Evolutionary conservation across 2,888 invertebrate species (phyloP).

Genomic region (Eudasyphora cyanicolor): DNA sequence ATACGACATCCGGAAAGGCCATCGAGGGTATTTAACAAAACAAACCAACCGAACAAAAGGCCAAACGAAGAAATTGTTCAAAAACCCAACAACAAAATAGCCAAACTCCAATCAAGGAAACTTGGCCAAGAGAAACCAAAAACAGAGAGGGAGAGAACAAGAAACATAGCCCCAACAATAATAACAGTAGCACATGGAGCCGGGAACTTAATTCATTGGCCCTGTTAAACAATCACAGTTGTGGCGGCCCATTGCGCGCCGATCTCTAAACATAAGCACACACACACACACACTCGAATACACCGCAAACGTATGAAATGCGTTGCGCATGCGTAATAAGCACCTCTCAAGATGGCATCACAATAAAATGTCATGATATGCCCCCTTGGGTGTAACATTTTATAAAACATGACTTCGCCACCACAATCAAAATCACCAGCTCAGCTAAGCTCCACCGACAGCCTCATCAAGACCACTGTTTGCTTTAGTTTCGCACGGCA

Average conservation of each 20-base stretch:
- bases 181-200: conserved; percentile 64
- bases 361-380: conserved; percentile 79
- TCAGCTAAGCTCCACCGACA: background rate
- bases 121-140: background rate
- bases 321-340: conserved; percentile 78
- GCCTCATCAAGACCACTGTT: conserved; percentile 43
- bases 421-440: conserved; percentile 33
- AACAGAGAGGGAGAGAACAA: background rate
- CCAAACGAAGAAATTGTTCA: background rate
- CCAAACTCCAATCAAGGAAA: background rate
- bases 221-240: conserved; percentile 30
- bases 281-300: background rate
- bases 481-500: conserved; percentile 6
- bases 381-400: conserved; percentile 72
- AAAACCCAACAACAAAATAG: background rate
- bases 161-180: conserved; percentile 8
- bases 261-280: background rate
- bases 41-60: background rate
- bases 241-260: conserved; percentile 22
- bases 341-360: conserved; percentile 78
- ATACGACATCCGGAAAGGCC: background rate
- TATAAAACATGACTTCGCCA: conserved; percentile 62
- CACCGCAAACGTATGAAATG: conserved; percentile 58
- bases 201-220: conserved; percentile 31
- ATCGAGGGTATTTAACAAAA: background rate